Conservation (phyloP, 2,113 vertebrate genomes). For the Platichthys flesus region DNA sequence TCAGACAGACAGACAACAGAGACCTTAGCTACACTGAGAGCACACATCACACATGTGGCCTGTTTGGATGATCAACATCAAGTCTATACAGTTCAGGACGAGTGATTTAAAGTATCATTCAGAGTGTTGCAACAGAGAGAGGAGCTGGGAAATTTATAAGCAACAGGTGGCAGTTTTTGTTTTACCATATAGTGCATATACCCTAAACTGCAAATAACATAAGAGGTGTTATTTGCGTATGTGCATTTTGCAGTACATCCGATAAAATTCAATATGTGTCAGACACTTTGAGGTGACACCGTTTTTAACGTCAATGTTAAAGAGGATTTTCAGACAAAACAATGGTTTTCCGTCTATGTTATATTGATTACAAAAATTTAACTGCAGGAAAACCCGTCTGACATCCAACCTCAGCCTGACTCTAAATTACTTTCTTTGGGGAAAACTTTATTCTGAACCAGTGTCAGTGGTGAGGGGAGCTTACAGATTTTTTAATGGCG, state of each 20-base stretch:
- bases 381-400: background rate
- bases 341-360: background rate
- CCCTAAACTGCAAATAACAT: background rate
- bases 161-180: constrained; percentile 45
- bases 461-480: constrained; percentile 1
- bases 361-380: background rate
- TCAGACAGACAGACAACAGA: too few relatives aligned
- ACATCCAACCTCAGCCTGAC: constrained; percentile 2
- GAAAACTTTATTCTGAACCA: background rate
- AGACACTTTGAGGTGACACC: too few relatives aligned
- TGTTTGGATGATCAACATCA: background rate
- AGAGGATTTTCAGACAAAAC: background rate
- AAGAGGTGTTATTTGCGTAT: background rate
- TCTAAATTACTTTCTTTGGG: background rate
- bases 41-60: background rate
- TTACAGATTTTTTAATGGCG: constrained; percentile 36
- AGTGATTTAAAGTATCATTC: background rate
- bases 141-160: constrained; percentile 32
- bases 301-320: too few relatives aligned
- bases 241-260: background rate
- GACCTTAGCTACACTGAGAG: background rate
- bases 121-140: background rate
- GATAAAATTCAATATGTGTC: too few relatives aligned
- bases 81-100: background rate
- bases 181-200: background rate